Evolutionary conservation across 2,888 invertebrate genomes (phyloP), one percentile per base, ranked within the genome.

Genomic region (Camptogramma bilineatum): DNA sequence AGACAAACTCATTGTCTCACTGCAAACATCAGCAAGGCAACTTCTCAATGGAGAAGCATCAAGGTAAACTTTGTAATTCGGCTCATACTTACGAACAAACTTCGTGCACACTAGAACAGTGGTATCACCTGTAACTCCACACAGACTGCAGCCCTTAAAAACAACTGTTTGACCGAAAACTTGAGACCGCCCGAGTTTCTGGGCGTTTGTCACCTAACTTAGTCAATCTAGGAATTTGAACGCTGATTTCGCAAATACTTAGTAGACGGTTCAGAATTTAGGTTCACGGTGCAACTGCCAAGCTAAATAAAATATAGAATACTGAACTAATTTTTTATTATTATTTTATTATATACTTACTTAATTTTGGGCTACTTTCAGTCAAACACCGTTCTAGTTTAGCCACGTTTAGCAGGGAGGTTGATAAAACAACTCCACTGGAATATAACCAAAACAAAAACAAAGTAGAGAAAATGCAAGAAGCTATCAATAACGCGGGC

Each of bases 1-100:
- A 86, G 83, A 84, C 83, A 85, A 87, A 85, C 84, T 86, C 84
- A 87, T 85, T 86, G 84, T 85, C 82, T 81, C 78, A 73, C 75
- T 68, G 72, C 81, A 83, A 84, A 83, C 81, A 84, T 79, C 74
- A 77, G 75, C 75, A 74, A 80, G 81, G 83, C 82, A 84, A 85
- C 78, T 85, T 85, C 81, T 80, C 84, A 82, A 82, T 84, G 81
- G 83, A 81, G 81, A 80, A 79, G 75, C 65, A 74, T 76, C 73
- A 80, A 83, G 83, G 82, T 81, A 86, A 85, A 86, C 84, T 87
- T 86, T 76, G 78, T 74, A 79, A 84, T 83, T 85, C 80, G 75
- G 76, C 82, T 84, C 84, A 85, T 85, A 84, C 83, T 85, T 81
- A 75, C 71, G 66, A 83, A 84, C 72, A 70, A 85, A 86, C 78